Percentiles rank a stretch among this genome's conserved stretches.
Evolutionary conservation across 2,888 invertebrate species (phyloP).

Genomic region (Cyaniris semiargus): DNA sequence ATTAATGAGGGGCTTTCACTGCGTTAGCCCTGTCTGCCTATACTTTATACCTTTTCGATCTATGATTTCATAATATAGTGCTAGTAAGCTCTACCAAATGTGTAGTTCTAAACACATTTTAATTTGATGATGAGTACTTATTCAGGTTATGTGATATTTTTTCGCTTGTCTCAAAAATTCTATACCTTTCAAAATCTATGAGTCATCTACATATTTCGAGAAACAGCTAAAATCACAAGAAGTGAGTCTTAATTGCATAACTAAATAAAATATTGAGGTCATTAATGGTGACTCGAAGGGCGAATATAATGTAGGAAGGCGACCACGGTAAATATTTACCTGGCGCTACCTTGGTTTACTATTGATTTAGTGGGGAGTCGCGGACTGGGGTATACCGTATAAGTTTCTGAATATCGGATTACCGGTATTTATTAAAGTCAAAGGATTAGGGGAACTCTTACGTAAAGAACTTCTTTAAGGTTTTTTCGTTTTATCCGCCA

Average conservation of each 20-base stretch:
- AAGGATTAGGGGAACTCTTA: background rate
- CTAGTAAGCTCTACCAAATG: background rate
- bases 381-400: background rate
- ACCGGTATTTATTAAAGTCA: background rate
- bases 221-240: background rate
- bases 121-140: too few relatives aligned
- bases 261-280: background rate
- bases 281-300: background rate
- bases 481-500: background rate
- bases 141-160: background rate
- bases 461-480: background rate
- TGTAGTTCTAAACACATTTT: too few relatives aligned
- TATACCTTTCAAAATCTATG: background rate
- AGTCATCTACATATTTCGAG: background rate
- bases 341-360: background rate
- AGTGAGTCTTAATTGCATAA: background rate
- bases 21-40: slow-evolving; percentile 36
- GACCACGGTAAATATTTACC: slow-evolving; percentile 10
- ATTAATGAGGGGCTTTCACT: slow-evolving; percentile 44
- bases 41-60: background rate
- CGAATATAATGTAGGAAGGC: slow-evolving; percentile 9
- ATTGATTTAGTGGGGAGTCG: slow-evolving; percentile 1
- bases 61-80: background rate
- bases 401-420: slow-evolving; percentile 3
- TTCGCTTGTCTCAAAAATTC: background rate